A percentile compares a stretch with the other conserved stretches of the same genome.
phyloP scores from a whole-genome alignment of 2,888 invertebrate genomes.

The Caenorhabditis japonica region DNA sequence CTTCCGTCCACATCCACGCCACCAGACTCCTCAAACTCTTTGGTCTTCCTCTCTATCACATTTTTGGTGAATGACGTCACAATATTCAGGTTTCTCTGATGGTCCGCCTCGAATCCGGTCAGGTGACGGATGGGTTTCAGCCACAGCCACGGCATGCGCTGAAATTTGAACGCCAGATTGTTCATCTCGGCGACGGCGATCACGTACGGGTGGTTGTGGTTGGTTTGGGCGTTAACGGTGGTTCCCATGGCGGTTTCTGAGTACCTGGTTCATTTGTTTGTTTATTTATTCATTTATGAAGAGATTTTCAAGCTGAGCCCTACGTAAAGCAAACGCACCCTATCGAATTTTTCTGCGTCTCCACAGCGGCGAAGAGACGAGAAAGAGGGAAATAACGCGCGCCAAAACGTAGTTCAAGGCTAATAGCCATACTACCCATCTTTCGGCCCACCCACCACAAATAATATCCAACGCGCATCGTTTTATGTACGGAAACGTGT shows the following conservation, averaged over 20 bases:
- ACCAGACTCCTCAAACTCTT: slow-evolving; percentile 28
- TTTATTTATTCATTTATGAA: too few species aligned
- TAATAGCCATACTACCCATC: background rate
- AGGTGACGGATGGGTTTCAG: slow-evolving; percentile 81
- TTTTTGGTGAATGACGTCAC: slow-evolving; percentile 66
- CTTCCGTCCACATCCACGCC: slow-evolving; percentile 10
- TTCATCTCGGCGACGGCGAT: slow-evolving; percentile 64
- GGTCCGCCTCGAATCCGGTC: slow-evolving; percentile 78
- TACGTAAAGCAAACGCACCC: too few species aligned
- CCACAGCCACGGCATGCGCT: slow-evolving; percentile 80
- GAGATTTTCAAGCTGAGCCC: too few species aligned
- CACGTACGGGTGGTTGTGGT: slow-evolving; percentile 67
- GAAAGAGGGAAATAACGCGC: background rate
- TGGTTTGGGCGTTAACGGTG: slow-evolving; percentile 66
- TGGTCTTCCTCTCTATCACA: slow-evolving; percentile 40
- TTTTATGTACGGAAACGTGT: slow-evolving; percentile 79
- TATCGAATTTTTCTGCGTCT: too few species aligned
- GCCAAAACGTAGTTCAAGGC: background rate
- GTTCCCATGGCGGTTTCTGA: slow-evolving; percentile 75
- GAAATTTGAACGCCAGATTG: slow-evolving; percentile 61
- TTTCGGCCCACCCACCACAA: slow-evolving; percentile 62
- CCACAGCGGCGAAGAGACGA: too few species aligned
- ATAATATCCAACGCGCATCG: slow-evolving; percentile 80
- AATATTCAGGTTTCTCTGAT: slow-evolving; percentile 53
- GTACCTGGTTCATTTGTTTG: too few species aligned